phyloP scores from a whole-genome alignment of 2,113 vertebrate species.

The Porphyrio hochstetteri region DNA sequence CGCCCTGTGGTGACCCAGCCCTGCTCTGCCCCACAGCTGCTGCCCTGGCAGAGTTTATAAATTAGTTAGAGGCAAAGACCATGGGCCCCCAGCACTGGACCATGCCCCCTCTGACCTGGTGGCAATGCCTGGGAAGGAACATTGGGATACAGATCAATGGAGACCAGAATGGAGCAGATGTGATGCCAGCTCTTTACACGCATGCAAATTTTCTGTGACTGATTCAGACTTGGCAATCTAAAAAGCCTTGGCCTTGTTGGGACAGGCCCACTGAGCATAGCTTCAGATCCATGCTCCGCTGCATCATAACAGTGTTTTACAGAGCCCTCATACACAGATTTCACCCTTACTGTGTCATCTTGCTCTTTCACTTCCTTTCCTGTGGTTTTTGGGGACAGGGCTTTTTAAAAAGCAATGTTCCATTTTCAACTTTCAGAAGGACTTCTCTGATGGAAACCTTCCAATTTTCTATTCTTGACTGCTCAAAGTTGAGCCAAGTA shows the following conservation, averaged over 20 bases:
- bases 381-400: neutral
- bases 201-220: accelerated
- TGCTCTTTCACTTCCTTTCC: constrained; percentile 9
- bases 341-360: neutral
- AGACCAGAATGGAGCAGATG: neutral
- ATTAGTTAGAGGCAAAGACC: neutral
- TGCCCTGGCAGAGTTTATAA: neutral
- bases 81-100: accelerated
- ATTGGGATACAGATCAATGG: neutral
- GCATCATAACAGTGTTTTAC: neutral
- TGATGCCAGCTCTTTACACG: accelerated
- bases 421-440: neutral
- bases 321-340: neutral
- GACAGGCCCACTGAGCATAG: neutral
- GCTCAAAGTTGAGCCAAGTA: neutral
- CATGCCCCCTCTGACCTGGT: accelerated
- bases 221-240: neutral
- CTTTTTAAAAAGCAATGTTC: neutral
- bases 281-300: neutral
- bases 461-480: neutral
- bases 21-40: neutral
- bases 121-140: neutral
- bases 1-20: neutral
- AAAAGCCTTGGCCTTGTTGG: neutral
- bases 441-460: neutral